A percentile compares a stretch with the other conserved stretches of the same genome.
phyloP scores from a whole-genome alignment of 2,888 invertebrate genomes.

The Mesoligia furuncula region DNA sequence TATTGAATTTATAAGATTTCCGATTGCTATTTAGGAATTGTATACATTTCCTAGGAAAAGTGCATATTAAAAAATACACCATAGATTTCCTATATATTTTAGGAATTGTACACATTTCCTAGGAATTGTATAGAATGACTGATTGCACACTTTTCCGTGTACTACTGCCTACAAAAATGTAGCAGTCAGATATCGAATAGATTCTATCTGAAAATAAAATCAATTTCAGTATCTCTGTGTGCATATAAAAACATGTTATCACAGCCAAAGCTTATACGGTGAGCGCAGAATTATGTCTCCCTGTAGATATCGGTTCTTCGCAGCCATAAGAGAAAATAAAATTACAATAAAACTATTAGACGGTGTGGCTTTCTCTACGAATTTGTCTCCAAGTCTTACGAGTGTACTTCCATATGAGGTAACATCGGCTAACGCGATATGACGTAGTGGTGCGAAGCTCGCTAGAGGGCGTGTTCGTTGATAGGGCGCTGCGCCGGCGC shows the following conservation, averaged over 20 bases:
- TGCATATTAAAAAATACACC: too few species aligned
- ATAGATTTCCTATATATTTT: too few species aligned
- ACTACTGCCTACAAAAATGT: neutral
- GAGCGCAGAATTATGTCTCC: slow-evolving; percentile 20
- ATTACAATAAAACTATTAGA: slow-evolving; percentile 57
- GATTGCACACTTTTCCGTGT: too few species aligned
- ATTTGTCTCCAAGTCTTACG: slow-evolving; percentile 60
- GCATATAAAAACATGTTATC: slow-evolving; percentile 46
- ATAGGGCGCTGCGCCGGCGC: slow-evolving; percentile 71
- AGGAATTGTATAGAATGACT: too few species aligned
- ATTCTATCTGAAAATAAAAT: slow-evolving; percentile 34
- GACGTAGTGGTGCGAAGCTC: slow-evolving; percentile 60
- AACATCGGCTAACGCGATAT: slow-evolving; percentile 61
- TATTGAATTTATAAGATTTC: too few species aligned
- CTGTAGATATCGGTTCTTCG: slow-evolving; percentile 24
- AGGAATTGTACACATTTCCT: too few species aligned
- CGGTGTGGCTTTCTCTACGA: slow-evolving; percentile 57
- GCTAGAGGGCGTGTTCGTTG: slow-evolving; percentile 69
- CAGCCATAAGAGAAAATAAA: slow-evolving; percentile 49
- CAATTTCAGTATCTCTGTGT: slow-evolving; percentile 21
- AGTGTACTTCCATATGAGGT: slow-evolving; percentile 65
- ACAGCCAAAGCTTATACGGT: slow-evolving; percentile 35
- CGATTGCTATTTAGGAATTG: too few species aligned
- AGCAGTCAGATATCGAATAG: neutral
- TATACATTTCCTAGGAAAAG: too few species aligned